phyloP scores from a whole-genome alignment of 2,113 vertebrate genomes.

The Pseudorhombus dupliciocellatus region DNA sequence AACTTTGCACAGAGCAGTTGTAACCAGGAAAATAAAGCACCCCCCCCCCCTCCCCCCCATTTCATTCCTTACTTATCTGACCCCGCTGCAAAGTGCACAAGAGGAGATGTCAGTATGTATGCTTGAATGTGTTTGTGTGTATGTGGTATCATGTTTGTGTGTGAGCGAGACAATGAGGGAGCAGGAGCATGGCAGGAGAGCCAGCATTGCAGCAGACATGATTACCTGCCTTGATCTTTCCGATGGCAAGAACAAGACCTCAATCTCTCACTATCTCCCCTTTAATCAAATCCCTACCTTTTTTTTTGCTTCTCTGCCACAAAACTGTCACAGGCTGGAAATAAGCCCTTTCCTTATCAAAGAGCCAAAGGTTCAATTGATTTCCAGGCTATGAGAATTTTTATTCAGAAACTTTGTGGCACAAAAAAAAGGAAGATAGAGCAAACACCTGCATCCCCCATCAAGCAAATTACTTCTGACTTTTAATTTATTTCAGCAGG shows the following conservation, averaged over 20 bases:
- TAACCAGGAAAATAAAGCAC: slow-evolving; percentile 16
- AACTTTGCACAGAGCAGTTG: slow-evolving; percentile 31
- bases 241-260: slow-evolving; percentile 97
- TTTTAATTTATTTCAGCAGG: slow-evolving; percentile 99
- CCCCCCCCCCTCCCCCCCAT: slow-evolving; percentile 1
- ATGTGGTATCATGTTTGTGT: background rate
- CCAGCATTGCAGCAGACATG: slow-evolving; percentile 84
- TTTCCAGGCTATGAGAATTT: slow-evolving; percentile 87
- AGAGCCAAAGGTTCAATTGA: slow-evolving; percentile 92
- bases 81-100: slow-evolving; percentile 50
- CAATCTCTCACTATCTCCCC: slow-evolving; percentile 97
- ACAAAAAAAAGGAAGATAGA: slow-evolving; percentile 38
- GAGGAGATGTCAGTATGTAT: slow-evolving; percentile 52
- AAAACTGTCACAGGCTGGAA: slow-evolving; percentile 97
- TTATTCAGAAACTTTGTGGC: slow-evolving; percentile 82
- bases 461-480: slow-evolving; percentile 99
- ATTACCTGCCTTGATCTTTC: slow-evolving; percentile 95
- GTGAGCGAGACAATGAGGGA: slow-evolving; percentile 42
- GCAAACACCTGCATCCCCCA: slow-evolving; percentile 88
- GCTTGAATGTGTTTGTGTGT: slow-evolving; percentile 3
- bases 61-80: slow-evolving; percentile 52
- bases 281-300: slow-evolving; percentile 96
- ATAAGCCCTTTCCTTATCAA: slow-evolving; percentile 87
- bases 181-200: slow-evolving; percentile 74
- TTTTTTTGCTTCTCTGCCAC: slow-evolving; percentile 88